phyloP scores from a whole-genome alignment of 1,140 invertebrate species.

The Orussus abietinus region DNA sequence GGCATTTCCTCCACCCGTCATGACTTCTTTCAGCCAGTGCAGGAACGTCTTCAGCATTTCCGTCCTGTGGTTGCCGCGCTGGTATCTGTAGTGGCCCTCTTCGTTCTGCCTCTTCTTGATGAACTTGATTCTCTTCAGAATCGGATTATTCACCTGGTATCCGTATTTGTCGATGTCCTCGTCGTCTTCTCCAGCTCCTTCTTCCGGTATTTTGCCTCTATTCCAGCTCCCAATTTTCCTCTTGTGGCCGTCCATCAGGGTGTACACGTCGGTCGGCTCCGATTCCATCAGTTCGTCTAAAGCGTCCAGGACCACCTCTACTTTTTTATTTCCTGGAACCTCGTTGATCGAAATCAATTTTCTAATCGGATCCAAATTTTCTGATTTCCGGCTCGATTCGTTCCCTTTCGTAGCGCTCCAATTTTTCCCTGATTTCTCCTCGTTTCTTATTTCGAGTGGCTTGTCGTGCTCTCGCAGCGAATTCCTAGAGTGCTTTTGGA shows the following conservation, averaged over 20 bases:
- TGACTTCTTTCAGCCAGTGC: slow-evolving; percentile 28
- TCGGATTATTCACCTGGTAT: slow-evolving; percentile 17
- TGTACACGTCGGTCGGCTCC: slow-evolving; percentile 6
- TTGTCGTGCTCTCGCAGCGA: background rate
- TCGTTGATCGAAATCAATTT: slow-evolving; percentile 19
- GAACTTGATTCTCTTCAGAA: slow-evolving; percentile 16
- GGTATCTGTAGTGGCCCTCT: slow-evolving; percentile 20
- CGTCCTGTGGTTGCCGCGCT: slow-evolving; percentile 20
- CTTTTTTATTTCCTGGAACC: slow-evolving; percentile 18
- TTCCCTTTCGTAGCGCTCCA: background rate
- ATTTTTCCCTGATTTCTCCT: too few relatives aligned
- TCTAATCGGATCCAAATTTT: background rate
- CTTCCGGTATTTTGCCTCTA: background rate
- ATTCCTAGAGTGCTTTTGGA: background rate
- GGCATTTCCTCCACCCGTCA: too few relatives aligned
- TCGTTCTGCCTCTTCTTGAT: slow-evolving; percentile 4
- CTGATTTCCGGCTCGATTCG: background rate
- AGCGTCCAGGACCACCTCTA: slow-evolving; percentile 21
- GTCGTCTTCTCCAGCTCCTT: slow-evolving; percentile 1
- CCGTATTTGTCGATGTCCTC: background rate
- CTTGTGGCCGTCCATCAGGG: background rate
- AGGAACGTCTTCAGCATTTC: slow-evolving; percentile 24
- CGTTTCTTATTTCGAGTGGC: slow-evolving; percentile 3
- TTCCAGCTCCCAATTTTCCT: slow-evolving; percentile 2
- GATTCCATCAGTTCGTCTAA: slow-evolving; percentile 22